These are phyloP conservation scores for Rhagoletis zephyria DNA, from an alignment of 1,140 invertebrate genomes.

Conservation along the genomic window DNA sequence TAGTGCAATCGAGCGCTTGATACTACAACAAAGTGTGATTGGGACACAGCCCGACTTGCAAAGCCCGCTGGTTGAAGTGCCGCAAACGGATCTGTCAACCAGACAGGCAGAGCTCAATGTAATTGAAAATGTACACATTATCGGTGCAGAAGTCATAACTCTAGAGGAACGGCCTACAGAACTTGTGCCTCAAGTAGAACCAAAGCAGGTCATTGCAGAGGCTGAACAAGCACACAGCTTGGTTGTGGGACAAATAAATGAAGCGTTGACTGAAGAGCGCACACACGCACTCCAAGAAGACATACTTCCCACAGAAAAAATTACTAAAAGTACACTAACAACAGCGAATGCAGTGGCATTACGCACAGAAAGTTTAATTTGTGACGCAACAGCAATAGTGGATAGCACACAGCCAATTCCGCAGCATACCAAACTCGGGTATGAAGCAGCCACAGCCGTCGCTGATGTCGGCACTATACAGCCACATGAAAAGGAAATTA, in stretches of 20 bases:
- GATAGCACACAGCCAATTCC: not conserved
- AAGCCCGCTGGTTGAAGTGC: slow-evolving; percentile 64
- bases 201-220: not conserved
- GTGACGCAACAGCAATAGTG: not conserved
- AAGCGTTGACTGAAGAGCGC: slow-evolving; percentile 14
- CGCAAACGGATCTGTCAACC: slow-evolving; percentile 54
- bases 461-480: slow-evolving; percentile 56
- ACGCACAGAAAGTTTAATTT: not conserved
- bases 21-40: slow-evolving; percentile 56
- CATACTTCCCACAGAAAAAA: not conserved
- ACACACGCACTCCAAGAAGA: not conserved
- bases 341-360: not conserved
- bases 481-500: slow-evolving; percentile 56
- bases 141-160: not conserved
- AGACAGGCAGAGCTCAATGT: slow-evolving; percentile 58
- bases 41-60: slow-evolving; percentile 61
- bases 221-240: slow-evolving; percentile 8
- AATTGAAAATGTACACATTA: slow-evolving; percentile 37
- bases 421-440: not conserved
- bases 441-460: slow-evolving; percentile 40
- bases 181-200: not conserved
- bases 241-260: slow-evolving; percentile 2
- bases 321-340: not conserved
- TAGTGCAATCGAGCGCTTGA: slow-evolving; percentile 49
- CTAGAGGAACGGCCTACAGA: not conserved